Percentiles rank a stretch among this genome's conserved stretches.
These are phyloP conservation scores for Bugulina stolonifera DNA, from an alignment of 2,888 invertebrate genomes.

Conservation along the genomic window DNA sequence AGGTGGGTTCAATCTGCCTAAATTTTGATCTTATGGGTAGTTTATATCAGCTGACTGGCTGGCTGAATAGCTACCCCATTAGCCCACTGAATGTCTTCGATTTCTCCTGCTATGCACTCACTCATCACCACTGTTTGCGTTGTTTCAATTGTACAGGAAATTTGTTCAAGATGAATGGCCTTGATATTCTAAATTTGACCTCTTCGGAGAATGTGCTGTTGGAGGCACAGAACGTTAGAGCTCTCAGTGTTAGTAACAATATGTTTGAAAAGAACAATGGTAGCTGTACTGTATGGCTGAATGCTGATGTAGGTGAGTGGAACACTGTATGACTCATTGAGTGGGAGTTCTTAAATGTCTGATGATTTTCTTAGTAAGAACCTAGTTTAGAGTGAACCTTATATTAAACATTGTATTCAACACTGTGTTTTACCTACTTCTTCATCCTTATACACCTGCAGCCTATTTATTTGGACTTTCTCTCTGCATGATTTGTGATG, in stretches of 20 bases:
- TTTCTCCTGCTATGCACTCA: no score
- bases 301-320: conserved; percentile 9
- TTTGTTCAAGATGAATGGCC: conserved; percentile 78
- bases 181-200: conserved; percentile 86
- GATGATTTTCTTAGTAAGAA: no score
- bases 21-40: not conserved
- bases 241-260: conserved; percentile 45
- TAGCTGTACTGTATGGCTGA: conserved; percentile 34
- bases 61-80: no score
- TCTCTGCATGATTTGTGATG: no score
- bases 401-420: no score
- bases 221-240: conserved; percentile 89
- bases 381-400: no score
- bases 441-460: no score
- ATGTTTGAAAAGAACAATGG: conserved; percentile 42
- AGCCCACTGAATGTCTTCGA: no score
- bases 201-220: conserved; percentile 72
- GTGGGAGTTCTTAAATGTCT: no score
- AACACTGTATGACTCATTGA: not conserved
- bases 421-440: no score
- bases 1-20: not conserved
- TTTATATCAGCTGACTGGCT: no score
- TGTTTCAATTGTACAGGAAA: conserved; percentile 74
- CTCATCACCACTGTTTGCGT: not conserved
- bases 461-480: no score